phyloP scores from a whole-genome alignment of 2,888 invertebrate genomes.

The Pantelozetes paolii region DNA sequence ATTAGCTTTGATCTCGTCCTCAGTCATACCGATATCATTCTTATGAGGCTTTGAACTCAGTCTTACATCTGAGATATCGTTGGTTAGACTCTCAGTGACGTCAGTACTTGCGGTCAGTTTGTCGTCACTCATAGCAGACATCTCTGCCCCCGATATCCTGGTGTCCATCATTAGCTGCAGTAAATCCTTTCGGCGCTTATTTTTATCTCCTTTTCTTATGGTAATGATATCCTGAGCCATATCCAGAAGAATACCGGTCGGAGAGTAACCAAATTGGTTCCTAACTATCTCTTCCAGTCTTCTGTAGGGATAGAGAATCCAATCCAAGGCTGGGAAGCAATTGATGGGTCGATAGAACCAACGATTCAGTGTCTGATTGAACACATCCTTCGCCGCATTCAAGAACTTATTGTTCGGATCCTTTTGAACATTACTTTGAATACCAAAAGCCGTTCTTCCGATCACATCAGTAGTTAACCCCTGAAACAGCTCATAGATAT shows the following conservation, averaged over 20 bases:
- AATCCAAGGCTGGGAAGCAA: conserved; percentile 41
- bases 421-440: conserved; percentile 45
- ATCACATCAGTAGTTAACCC: conserved; percentile 46
- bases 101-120: conserved; percentile 7
- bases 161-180: conserved; percentile 41
- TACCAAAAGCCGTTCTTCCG: conserved; percentile 45
- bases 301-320: conserved; percentile 34
- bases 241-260: background rate
- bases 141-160: conserved; percentile 10
- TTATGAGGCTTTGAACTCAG: background rate
- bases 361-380: conserved; percentile 9
- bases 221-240: background rate
- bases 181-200: conserved; percentile 33
- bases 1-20: conserved; percentile 32
- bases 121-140: background rate
- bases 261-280: background rate
- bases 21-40: background rate
- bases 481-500: conserved; percentile 45
- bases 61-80: background rate
- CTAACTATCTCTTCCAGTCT: conserved; percentile 11
- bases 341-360: background rate
- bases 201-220: background rate
- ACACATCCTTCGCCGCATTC: conserved; percentile 29
- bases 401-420: conserved; percentile 44
- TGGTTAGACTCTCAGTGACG: background rate